Base-by-base conservation (phyloP, 2,113 vertebrate genomes). In the Bubo bubo region DNA sequence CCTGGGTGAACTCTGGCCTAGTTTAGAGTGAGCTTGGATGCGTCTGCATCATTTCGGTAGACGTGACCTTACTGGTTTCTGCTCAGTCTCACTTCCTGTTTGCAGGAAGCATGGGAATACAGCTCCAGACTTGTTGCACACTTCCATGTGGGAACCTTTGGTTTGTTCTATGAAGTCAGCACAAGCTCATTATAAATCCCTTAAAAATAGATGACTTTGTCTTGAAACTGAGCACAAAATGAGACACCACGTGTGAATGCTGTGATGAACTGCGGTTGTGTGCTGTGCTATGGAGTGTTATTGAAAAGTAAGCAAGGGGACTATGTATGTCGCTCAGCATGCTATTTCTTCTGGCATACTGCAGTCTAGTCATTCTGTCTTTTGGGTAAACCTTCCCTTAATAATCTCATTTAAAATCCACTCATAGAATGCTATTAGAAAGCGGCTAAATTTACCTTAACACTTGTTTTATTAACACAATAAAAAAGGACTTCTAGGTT, bases 191-290 rank as follows among this genome's bases (percentile, higher is more conserved):
- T 93, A 39, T 19, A n/a, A 87, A 81, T 79, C 15, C 37, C 20
- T 71, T 93, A 81, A 75, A 94, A 71, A 67, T 10, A 74, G 41
- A 41, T 67, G 24, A 10, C 12, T 35, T 52, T 43, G 50, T 62
- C 35, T 53, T 47, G 41, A 53, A 90, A 32, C 15, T 8, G 15
- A 85, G 52, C 62, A 67, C 3, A 55, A 75, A 15, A 34, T 43
- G 52, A 67, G 67, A 18, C 7, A 2, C 0, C 0, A 19, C 0
- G 0, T 16, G 43, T 35, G 64, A 81, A 39, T 0, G 0, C 21
- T 71, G 63, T 17, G 59, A 62, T 62, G 70, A 60, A 7, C 15
- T 30, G 77, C 0, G 3, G 60, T 26, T 45, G 7, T 12, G n/a
- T 43, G 56, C 9, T 1, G 1, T 37, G 37, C 43, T 39, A 0